These are phyloP conservation scores for Diorhabda sublineata DNA, from an alignment of 1,140 invertebrate species.

Conservation along the genomic window DNA sequence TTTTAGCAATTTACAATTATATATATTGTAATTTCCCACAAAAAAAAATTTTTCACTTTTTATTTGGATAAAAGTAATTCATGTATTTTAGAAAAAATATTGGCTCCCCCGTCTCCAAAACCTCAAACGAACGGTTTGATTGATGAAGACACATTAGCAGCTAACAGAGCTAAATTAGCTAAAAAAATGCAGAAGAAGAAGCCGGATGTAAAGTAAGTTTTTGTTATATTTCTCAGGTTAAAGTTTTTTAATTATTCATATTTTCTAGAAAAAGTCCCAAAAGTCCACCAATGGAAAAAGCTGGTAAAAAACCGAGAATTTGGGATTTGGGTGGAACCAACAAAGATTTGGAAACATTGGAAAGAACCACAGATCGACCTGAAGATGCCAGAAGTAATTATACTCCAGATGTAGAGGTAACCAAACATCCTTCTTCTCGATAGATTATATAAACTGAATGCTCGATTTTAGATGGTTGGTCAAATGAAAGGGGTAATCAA, in stretches of 20 bases:
- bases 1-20: no score
- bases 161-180: constrained; percentile 67
- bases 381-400: constrained; percentile 58
- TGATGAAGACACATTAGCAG: constrained; percentile 60
- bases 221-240: background rate
- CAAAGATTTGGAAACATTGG: constrained; percentile 75
- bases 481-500: constrained; percentile 75
- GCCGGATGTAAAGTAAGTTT: constrained; percentile 51
- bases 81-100: constrained; percentile 22
- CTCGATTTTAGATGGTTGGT: constrained; percentile 64
- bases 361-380: constrained; percentile 78
- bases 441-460: background rate
- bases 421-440: background rate
- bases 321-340: constrained; percentile 83
- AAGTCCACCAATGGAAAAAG: constrained; percentile 60
- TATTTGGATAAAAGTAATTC: background rate
- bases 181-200: constrained; percentile 65
- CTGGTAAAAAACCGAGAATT: constrained; percentile 82
- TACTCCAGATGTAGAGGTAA: constrained; percentile 61
- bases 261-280: constrained; percentile 51
- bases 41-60: background rate
- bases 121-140: constrained; percentile 48
- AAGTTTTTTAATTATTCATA: background rate
- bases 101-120: constrained; percentile 31
- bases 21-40: no score